Conservation (phyloP, 2,797 vertebrate genomes). For the Leontopithecus rosalia region DNA sequence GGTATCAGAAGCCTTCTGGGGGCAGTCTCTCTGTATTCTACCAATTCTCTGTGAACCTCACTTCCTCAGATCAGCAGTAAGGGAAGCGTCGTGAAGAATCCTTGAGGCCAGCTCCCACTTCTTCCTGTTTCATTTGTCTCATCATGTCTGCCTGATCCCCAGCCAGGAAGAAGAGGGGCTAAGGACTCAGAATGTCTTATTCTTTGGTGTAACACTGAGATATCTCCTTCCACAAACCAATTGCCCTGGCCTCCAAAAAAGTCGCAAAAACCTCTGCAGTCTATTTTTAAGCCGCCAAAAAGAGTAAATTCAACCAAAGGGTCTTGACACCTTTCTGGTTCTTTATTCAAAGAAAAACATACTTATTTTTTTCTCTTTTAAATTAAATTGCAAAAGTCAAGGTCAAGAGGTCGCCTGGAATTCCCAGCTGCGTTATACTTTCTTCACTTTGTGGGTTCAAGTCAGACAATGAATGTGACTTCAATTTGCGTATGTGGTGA, state of each 20-base stretch:
- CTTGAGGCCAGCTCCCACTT: not conserved
- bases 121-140: not conserved
- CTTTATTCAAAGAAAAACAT: not conserved
- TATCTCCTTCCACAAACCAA: not conserved
- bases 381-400: conserved; percentile 48
- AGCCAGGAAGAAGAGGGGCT: not conserved
- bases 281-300: not conserved
- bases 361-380: not conserved
- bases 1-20: not conserved
- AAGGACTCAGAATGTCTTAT: not conserved
- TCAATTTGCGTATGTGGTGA: conserved; percentile 57
- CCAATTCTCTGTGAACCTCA: not conserved
- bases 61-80: not conserved
- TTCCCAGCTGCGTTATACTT: conserved; percentile 53
- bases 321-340: conserved; percentile 2
- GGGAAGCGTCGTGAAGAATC: not conserved
- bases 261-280: not conserved
- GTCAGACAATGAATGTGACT: conserved; percentile 64
- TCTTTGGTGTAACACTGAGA: not conserved
- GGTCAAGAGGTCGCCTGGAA: conserved; percentile 64
- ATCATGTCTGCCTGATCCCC: not conserved
- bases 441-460: conserved; percentile 65
- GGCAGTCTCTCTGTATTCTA: not conserved
- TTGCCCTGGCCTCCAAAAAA: not conserved
- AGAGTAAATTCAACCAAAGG: conserved; percentile 46